Conservation (phyloP, 2,888 invertebrate genomes). For the Rhogogaster chlorosoma region DNA sequence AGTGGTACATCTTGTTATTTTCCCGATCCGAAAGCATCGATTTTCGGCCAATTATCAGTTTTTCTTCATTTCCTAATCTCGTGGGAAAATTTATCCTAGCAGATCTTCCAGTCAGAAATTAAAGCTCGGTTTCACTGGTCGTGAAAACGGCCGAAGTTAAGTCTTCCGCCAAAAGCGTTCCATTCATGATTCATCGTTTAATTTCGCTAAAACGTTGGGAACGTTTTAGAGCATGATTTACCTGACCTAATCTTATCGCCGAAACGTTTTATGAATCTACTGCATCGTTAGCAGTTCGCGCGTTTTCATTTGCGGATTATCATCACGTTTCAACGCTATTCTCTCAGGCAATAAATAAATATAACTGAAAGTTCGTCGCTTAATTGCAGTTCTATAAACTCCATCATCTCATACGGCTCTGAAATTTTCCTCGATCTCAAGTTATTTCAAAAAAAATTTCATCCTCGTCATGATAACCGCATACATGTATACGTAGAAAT, state of each 20-base stretch:
- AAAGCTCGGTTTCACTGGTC: not conserved
- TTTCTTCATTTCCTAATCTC: not conserved
- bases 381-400: not conserved
- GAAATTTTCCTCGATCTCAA: not conserved
- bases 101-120: not conserved
- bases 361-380: not conserved
- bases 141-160: not conserved
- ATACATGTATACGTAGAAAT: not conserved
- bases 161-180: not conserved
- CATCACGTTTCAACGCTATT: not conserved
- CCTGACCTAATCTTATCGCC: not conserved
- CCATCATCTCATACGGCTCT: not conserved
- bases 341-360: not conserved
- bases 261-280: not conserved
- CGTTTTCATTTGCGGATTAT: not conserved
- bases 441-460: not conserved
- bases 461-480: not conserved
- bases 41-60: not conserved
- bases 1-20: not conserved
- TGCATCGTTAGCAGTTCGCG: not conserved
- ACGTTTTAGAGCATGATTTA: not conserved
- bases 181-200: slow-evolving; percentile 29
- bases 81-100: not conserved
- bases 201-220: not conserved
- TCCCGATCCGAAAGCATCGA: not conserved